Base-by-base conservation (phyloP, 2,888 invertebrate genomes). In the Lamellibrachia satsuma region DNA sequence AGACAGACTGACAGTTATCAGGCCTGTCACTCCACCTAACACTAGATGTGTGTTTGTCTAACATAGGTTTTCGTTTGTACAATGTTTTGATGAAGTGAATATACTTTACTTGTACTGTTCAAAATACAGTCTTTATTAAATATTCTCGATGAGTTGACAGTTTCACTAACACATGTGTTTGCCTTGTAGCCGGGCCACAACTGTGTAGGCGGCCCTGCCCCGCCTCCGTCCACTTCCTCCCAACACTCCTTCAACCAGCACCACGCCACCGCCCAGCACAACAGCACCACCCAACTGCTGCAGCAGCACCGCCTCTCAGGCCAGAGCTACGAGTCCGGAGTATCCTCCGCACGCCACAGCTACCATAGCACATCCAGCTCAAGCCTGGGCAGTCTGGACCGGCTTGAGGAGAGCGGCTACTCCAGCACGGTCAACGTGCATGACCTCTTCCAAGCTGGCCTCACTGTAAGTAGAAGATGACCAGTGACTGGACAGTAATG, bases 371-470 rank as follows among this genome's bases (percentile, higher is more conserved):
- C 95, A 7, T 96, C 96, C 92, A 96, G 96, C 94, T 96, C 96
- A 93, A 97, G 97, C 93, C 95, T 97, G 92, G 97, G 96, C 93
- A 96, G 97, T 95, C 96, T 97, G 94, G 97, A 97, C 95, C 97
- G 97, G 93, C 98, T 98, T 52, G 98, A 98, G 94, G 97, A 97
- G 94, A 95, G 95, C 52, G 96, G 95, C 60, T 95, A 95, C 93
- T 94, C 95, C 90, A 96, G 96, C 94, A 95, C 96, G 93, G 95
- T 96, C 94, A 96, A 96, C 94, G 96, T 96, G 94, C 95, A 95
- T 93, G 96, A 96, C 93, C 95, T 96, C 55, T 95, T 96, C 94
- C 95, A 96, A 94, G 95, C 95, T 55, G 96, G 96, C 90, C 94
- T 96, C 93, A 94, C 96, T 92, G 96, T 96, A 94, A 94, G 95